These are phyloP conservation scores for Chiloscyllium punctatum DNA, from an alignment of 2,797 vertebrate genomes.

Conservation along the genomic window DNA sequence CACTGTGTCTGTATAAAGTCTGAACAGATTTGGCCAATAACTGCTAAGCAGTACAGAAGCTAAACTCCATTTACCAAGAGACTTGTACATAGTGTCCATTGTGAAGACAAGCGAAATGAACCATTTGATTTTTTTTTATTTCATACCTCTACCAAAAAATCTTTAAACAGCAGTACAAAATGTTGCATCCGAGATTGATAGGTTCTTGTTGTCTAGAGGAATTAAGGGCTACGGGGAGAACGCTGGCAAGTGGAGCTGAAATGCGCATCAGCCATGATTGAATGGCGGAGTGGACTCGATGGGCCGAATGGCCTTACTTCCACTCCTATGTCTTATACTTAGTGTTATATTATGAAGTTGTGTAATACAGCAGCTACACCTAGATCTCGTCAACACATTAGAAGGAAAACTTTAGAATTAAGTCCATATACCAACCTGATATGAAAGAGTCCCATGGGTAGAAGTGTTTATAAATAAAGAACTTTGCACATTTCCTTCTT, in stretches of 20 bases:
- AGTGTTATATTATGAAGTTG: neutral
- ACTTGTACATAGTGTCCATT: neutral
- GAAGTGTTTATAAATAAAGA: slow-evolving; percentile 99
- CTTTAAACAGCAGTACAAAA: neutral
- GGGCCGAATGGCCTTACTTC: too few relatives aligned
- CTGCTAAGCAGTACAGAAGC: neutral
- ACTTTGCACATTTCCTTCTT: slow-evolving; percentile 89
- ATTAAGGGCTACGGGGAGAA: too few relatives aligned
- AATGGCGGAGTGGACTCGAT: too few relatives aligned
- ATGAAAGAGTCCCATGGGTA: slow-evolving; percentile 81
- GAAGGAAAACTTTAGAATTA: neutral
- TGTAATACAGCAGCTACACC: neutral
- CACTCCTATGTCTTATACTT: too few relatives aligned
- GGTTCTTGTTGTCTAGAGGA: too few relatives aligned
- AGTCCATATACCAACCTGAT: slow-evolving; percentile 70
- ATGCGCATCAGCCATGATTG: too few relatives aligned
- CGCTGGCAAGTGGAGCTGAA: too few relatives aligned
- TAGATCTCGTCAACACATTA: neutral
- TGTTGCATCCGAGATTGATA: too few relatives aligned
- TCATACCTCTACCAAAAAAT: neutral
- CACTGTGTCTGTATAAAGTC: neutral
- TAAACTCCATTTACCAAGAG: neutral
- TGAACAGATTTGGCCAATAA: neutral
- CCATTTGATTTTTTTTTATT: neutral
- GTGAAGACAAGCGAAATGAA: neutral